Base-by-base conservation (phyloP, 2,113 vertebrate genomes). In the Piprites chloris region DNA sequence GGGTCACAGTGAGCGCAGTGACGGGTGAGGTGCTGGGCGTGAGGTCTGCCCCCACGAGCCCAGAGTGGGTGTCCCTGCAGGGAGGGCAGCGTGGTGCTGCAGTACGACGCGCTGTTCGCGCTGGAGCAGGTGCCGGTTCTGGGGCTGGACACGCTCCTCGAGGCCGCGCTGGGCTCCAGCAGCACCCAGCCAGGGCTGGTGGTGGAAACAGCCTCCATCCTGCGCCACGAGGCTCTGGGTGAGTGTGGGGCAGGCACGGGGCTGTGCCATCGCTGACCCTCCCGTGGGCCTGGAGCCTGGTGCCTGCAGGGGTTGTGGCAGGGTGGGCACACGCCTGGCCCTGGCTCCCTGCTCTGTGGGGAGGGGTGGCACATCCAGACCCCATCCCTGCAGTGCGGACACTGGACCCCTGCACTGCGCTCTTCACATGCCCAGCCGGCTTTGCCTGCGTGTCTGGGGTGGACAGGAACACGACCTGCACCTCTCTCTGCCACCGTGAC, bases 401-500 rank as follows among this genome's bases (percentile, higher is more conserved):
- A 13, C 95, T 87, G 6, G 98, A 98, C 12, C 97, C 97, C 73
- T 99, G 99, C 5, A 71, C 97, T 6, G 89, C 73, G 97, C 93
- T 99, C 75, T 98, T 99, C 65, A 61, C 95, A 79, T 99, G 99
- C 85, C 98, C 89, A 2, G 28, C 89, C 5, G 98, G 98, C 42
- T 99, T 98, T 32, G 84, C 94, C 71, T 99, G 99, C 37, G 65
- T 94, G 65, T 37, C 96, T 2, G 28, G 81, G 3, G 41, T n/a
- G 2, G 93, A 81, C 2, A 87, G 95, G 15, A 98, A 98, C 46
- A 96, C 93, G 63, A 98, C 94, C 97, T 99, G 99, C 81, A 98
- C 97, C 39, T 99, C 99, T 3, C 85, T 98, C 12, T 99, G 99
- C 92, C 98, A 98, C 96, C 97, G 88, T 0, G 93, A 91, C 92